Evolutionary conservation across 2,113 vertebrate species (phyloP), one percentile per base, ranked within the genome.

Genomic region (Apteryx owenii): DNA sequence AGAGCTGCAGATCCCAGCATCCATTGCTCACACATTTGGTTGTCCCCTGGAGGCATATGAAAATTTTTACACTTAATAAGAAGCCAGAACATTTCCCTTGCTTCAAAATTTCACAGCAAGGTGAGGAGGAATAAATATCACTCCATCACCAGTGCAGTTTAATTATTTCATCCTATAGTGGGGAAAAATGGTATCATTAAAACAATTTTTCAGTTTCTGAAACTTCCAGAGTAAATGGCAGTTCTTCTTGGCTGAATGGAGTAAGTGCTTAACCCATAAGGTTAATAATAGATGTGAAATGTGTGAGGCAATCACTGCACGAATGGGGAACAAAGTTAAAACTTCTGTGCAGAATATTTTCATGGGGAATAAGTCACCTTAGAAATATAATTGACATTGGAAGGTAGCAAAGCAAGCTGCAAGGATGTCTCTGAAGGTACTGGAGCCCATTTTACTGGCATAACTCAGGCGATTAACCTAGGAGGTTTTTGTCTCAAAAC

Each of bases 1-100:
- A 93, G 83, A 86, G 76, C n/a, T 72, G 68, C 64, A 76, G 36
- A 56, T 76, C 93, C 81, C 92, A 95, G 38, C 95, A 61, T 40
- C 31, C 58, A 70, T 23, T 26, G 83, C 54, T 91, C 36, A n/a
- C 38, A 20, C 31, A 29, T 50, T 85, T 46, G 31, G 20, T 48
- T 15, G 5, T 81, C 44, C 80, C 89, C 79, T 3, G 4, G 91
- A 91, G 81, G 54, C 87, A 51, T 51, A 51, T 51, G 62, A 71
- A 70, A 93, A 51, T 26, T 91, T 93, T 88, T 80, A 23, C 29
- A 33, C 21, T 91, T 61, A 91, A 65, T 25, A 56, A 85, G 81
- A 89, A 88, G 40, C 29, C 48, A 80, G 58, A 85, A 66, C 15
- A n/a, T 72, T 87, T 84, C 26, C 18, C 16, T 78, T 85, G 36